Evolutionary conservation across 2,797 vertebrate species (phyloP).

Genomic region (Ctenopoma multispine): DNA sequence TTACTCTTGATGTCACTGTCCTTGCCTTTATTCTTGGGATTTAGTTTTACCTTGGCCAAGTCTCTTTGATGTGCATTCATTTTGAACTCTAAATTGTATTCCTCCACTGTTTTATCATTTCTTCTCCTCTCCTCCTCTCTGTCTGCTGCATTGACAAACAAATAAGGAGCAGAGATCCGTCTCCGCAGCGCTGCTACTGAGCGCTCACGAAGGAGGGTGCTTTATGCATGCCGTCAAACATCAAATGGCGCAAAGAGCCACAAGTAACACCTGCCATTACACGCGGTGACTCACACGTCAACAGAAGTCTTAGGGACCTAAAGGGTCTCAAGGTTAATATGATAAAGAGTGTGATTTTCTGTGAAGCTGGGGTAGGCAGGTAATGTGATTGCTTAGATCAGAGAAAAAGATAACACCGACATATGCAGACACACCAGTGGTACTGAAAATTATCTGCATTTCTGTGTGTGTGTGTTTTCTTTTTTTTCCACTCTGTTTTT

Average conservation of each 20-base stretch:
- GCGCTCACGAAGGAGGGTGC: background rate
- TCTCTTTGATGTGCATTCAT: slow-evolving; percentile 7
- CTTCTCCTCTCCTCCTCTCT: background rate
- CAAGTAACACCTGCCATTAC: slow-evolving; percentile 9
- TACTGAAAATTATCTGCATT: background rate
- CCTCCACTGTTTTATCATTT: background rate
- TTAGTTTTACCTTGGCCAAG: background rate
- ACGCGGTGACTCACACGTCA: background rate
- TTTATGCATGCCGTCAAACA: slow-evolving; percentile 31
- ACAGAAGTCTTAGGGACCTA: background rate
- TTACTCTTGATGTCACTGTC: background rate
- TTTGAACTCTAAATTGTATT: slow-evolving; percentile 7
- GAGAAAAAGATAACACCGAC: background rate
- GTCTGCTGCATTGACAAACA: slow-evolving; percentile 14
- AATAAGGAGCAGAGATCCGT: slow-evolving; percentile 25
- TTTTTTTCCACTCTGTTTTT: too few relatives aligned
- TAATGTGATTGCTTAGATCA: background rate
- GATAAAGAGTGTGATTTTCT: slow-evolving; percentile 5
- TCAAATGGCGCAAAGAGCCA: slow-evolving; percentile 8
- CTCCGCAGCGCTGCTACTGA: background rate
- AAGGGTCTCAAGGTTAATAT: background rate
- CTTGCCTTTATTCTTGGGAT: background rate
- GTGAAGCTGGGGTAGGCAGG: background rate
- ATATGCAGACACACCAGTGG: background rate
- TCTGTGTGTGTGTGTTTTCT: background rate